Evolutionary conservation across 1,140 invertebrate genomes (phyloP).

Genomic region (Heliconius melpomene): DNA sequence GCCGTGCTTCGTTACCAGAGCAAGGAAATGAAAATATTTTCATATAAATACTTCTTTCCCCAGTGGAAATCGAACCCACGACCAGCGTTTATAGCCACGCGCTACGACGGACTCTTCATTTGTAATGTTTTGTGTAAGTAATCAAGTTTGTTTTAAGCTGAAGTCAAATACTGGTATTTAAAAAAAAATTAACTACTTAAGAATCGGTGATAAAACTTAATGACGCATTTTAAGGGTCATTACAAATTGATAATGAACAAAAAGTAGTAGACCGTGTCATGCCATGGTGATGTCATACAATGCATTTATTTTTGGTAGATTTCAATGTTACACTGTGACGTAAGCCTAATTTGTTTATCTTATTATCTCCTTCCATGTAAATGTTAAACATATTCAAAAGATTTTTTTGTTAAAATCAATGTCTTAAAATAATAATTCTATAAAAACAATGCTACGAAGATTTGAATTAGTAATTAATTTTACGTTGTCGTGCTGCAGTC

Average conservation of each 20-base stretch:
- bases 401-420: not conserved
- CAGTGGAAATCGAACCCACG: too few species aligned
- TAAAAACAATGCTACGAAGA: not conserved
- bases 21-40: too few species aligned
- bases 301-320: constrained; percentile 33
- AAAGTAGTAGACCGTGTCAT: constrained; percentile 33
- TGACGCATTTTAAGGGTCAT: constrained; percentile 5
- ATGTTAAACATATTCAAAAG: not conserved
- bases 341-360: constrained; percentile 33
- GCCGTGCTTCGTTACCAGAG: too few species aligned
- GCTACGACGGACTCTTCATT: too few species aligned
- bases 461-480: not conserved
- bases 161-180: too few species aligned
- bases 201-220: constrained; percentile 19
- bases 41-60: too few species aligned
- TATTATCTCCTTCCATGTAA: constrained; percentile 2
- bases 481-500: too few species aligned
- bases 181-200: not conserved
- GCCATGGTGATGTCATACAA: constrained; percentile 41
- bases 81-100: too few species aligned
- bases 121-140: too few species aligned
- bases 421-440: not conserved
- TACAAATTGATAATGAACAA: constrained; percentile 30
- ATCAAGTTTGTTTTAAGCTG: too few species aligned
- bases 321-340: constrained; percentile 36